Evolutionary conservation across 2,888 invertebrate species (phyloP), one percentile per base, ranked within the genome.

Genomic region (Drosophila heteroneura): DNA sequence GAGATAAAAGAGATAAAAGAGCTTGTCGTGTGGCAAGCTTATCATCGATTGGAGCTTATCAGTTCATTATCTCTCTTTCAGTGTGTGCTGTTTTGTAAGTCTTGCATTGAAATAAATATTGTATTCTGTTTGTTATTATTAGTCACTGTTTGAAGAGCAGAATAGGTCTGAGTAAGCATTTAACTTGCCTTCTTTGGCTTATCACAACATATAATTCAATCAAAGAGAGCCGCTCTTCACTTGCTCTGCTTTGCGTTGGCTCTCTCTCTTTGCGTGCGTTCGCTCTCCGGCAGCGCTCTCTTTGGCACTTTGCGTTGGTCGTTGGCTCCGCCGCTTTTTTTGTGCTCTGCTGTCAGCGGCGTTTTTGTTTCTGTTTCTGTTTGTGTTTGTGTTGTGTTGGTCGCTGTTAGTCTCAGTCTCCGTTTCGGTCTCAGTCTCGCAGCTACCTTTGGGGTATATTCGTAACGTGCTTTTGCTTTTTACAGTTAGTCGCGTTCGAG

Each of bases 401-500:
- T 68, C 28, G 28, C 51, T 51, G 19, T 9, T 26, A 47, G 47
- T 26, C 68, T 78, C 81, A 72, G 85, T 74, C 71, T 56, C 69
- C 53, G 66, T 85, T 61, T 61, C 78, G 65, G 81, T 88, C 76
- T 79, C 89, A 70, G 79, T 74, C 71, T 67, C 64, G 73, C 60
- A 56, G 75, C 81, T 91, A 83, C 86, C 89, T 90, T 89, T 92
- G 79, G 78, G 91, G 92, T 93, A 93, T 93, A 93, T 89, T 93
- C 93, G 90, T 92, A 92, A 91, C 91, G 91, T 92, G 92, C 92
- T 91, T 91, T 85, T 89, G 90, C 92, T 87, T 92, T 92, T 93
- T 93, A 93, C 93, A 93, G 93, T 93, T 93, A 93, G 93, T 93
- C 93, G 93, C 93, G 91, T 93, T 93, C 92, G 92, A 93, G 93